These are phyloP conservation scores for Pocillopora grandis DNA, from an alignment of 92 coral and sea anemone genomes.

Conservation along the genomic window DNA sequence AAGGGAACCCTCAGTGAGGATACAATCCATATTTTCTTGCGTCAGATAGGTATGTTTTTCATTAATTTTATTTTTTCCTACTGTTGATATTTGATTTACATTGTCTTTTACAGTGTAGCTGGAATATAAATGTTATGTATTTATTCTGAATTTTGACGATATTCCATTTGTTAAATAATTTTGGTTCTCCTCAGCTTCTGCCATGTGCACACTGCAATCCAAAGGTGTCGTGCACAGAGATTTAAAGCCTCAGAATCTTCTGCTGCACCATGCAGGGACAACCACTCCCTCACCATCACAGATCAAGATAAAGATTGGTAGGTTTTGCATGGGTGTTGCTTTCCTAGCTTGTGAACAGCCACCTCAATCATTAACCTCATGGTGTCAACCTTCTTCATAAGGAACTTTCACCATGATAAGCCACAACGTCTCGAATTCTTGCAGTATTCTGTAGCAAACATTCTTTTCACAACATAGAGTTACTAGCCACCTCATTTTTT, in stretches of 20 bases:
- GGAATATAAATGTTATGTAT: not conserved
- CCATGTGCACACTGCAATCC: conserved; percentile 91
- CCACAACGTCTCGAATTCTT: too few relatives aligned
- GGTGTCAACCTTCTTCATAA: too few relatives aligned
- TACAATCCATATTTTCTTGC: conserved; percentile 84
- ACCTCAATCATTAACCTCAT: too few relatives aligned
- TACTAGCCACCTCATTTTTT: too few relatives aligned
- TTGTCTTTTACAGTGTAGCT: too few relatives aligned
- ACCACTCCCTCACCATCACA: conserved; percentile 86
- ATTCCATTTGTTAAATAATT: not conserved
- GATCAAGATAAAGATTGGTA: conserved; percentile 94
- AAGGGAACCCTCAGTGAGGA: conserved; percentile 98
- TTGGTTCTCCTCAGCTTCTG: conserved; percentile 71
- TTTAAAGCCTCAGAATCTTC: conserved; percentile 92
- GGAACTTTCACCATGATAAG: too few relatives aligned
- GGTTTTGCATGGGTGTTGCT: not conserved
- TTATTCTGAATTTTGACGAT: not conserved
- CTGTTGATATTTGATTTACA: too few relatives aligned
- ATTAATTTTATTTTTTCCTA: not conserved
- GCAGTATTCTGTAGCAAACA: too few relatives aligned
- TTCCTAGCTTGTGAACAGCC: too few relatives aligned
- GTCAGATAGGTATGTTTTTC: conserved; percentile 76
- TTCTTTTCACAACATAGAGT: too few relatives aligned
- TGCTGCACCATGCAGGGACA: conserved; percentile 72
- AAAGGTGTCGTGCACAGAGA: conserved; percentile 97